phyloP scores from a whole-genome alignment of 1,140 invertebrate species.

The Gyrodactylus salaris region DNA sequence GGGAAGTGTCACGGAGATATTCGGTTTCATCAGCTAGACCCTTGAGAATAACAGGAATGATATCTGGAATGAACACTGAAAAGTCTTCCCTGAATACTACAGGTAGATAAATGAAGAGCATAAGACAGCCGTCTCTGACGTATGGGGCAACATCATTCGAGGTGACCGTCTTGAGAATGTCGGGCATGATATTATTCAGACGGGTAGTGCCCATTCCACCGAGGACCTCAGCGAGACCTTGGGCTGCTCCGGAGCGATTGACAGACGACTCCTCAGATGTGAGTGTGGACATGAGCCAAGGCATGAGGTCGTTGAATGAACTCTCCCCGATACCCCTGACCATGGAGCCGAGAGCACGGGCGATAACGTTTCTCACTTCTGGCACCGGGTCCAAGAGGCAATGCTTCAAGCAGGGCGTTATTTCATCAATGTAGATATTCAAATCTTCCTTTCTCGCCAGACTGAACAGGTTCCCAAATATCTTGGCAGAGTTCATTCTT shows the following conservation, averaged over 20 bases:
- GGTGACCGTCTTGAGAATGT: constrained; percentile 77
- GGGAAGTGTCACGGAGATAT: constrained; percentile 75
- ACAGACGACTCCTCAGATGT: constrained; percentile 74
- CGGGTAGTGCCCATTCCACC: constrained; percentile 72
- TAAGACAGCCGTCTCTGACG: constrained; percentile 94
- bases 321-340: constrained; percentile 74
- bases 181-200: constrained; percentile 77
- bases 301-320: constrained; percentile 45
- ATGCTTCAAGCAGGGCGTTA: constrained; percentile 76
- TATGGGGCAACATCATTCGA: constrained; percentile 54
- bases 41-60: constrained; percentile 82
- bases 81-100: constrained; percentile 74
- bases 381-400: constrained; percentile 86
- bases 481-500: constrained; percentile 78
- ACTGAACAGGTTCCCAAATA: constrained; percentile 97
- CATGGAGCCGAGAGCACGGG: constrained; percentile 76
- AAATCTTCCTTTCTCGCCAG: constrained; percentile 72
- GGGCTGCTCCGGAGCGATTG: constrained; percentile 77
- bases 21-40: constrained; percentile 93
- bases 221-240: constrained; percentile 43
- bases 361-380: constrained; percentile 62
- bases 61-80: constrained; percentile 70
- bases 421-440: constrained; percentile 65
- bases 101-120: constrained; percentile 99
- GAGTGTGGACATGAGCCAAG: constrained; percentile 92